A percentile compares a stretch with the other conserved stretches of the same genome.
phyloP scores from a whole-genome alignment of 2,888 invertebrate genomes.

The Nomada goodeniana region DNA sequence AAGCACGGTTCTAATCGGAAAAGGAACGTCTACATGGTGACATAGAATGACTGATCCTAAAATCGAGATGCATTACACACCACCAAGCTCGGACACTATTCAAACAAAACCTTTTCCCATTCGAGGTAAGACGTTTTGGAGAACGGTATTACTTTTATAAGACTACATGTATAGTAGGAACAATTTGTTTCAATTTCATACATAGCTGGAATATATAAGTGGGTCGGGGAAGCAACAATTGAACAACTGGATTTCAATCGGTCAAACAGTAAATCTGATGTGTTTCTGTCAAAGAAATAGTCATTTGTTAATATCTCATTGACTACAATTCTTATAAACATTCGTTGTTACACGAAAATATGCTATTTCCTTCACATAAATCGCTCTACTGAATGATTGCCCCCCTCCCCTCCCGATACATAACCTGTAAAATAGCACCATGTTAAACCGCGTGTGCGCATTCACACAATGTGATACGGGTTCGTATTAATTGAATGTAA shows the following conservation, averaged over 20 bases:
- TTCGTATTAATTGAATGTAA: background rate
- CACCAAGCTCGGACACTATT: slow-evolving; percentile 93
- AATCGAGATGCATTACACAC: slow-evolving; percentile 84
- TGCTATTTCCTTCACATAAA: background rate
- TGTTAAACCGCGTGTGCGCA: slow-evolving; percentile 2
- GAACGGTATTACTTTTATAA: too few relatives aligned
- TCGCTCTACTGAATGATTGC: background rate
- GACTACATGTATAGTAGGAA: background rate
- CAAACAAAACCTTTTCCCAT: slow-evolving; percentile 96
- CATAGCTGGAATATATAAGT: background rate
- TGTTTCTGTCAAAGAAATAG: background rate
- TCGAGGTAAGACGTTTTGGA: slow-evolving; percentile 87
- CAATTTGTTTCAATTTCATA: too few relatives aligned
- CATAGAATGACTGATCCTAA: slow-evolving; percentile 68
- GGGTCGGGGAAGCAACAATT: background rate
- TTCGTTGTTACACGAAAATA: background rate
- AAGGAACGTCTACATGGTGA: slow-evolving; percentile 22
- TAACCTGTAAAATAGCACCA: slow-evolving; percentile 41
- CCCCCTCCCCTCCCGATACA: slow-evolving; percentile 1
- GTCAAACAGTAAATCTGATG: background rate
- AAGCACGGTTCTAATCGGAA: background rate
- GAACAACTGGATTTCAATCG: background rate
- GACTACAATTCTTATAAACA: background rate
- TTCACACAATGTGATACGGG: background rate
- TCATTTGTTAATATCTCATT: background rate